These are phyloP conservation scores for Trimorus sp. DNA, from an alignment of 2,888 invertebrate genomes.

Conservation along the genomic window DNA sequence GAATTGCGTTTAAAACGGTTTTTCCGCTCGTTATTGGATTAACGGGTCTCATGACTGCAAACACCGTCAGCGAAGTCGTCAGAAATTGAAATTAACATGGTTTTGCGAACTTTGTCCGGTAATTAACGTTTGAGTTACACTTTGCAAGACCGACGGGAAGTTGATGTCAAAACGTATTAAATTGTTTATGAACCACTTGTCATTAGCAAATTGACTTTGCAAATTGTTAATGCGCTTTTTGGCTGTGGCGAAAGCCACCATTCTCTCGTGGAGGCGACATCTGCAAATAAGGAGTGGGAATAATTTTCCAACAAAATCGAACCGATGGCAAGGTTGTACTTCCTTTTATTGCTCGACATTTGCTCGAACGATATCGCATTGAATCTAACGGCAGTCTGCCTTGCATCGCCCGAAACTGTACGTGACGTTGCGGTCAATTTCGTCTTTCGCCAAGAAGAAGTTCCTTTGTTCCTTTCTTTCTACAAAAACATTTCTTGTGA, in stretches of 20 bases:
- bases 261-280: slow-evolving; percentile 13
- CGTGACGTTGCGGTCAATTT: slow-evolving; percentile 28
- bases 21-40: slow-evolving; percentile 50
- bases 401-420: slow-evolving; percentile 18
- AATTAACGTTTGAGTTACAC: slow-evolving; percentile 58
- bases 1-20: slow-evolving; percentile 50
- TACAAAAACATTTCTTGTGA: too few relatives aligned
- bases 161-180: slow-evolving; percentile 47
- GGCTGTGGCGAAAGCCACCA: not conserved
- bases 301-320: slow-evolving; percentile 15
- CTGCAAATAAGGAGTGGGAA: slow-evolving; percentile 27
- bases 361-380: slow-evolving; percentile 36
- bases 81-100: slow-evolving; percentile 60
- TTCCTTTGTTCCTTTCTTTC: too few relatives aligned
- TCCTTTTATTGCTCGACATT: slow-evolving; percentile 50
- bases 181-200: slow-evolving; percentile 60
- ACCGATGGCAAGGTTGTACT: slow-evolving; percentile 3
- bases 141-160: slow-evolving; percentile 51
- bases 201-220: slow-evolving; percentile 48
- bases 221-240: slow-evolving; percentile 36
- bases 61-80: slow-evolving; percentile 37
- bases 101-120: slow-evolving; percentile 49
- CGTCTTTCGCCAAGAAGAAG: too few relatives aligned
- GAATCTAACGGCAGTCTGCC: slow-evolving; percentile 32
- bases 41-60: slow-evolving; percentile 43